Conservation (phyloP, 2,888 invertebrate genomes). For the Aphidius colemani region DNA sequence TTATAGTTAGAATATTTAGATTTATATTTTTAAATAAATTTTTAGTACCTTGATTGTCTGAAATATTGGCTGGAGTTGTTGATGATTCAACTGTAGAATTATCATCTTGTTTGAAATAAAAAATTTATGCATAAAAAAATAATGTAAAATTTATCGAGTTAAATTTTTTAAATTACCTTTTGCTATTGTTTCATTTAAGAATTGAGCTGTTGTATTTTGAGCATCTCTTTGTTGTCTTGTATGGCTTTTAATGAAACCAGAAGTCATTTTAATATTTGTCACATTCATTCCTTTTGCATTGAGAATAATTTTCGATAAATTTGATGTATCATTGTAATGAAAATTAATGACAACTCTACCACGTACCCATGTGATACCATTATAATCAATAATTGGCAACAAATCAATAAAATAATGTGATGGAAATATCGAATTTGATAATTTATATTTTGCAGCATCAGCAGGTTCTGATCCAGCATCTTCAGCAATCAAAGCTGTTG, state of each 20-base stretch:
- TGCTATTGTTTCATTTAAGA: too few relatives aligned
- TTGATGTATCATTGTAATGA: conserved; percentile 36
- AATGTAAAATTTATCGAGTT: too few relatives aligned
- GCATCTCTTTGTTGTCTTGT: neutral
- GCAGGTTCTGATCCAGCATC: conserved; percentile 38
- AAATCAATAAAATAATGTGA: conserved; percentile 43
- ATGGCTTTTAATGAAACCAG: conserved; percentile 2
- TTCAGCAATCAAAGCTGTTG: conserved; percentile 38
- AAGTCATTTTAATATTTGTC: conserved; percentile 19
- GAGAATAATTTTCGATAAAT: conserved; percentile 41
- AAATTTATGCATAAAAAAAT: too few relatives aligned
- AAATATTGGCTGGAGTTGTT: too few relatives aligned
- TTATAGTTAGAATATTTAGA: too few relatives aligned
- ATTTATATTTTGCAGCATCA: conserved; percentile 33
- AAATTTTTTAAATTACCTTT: too few relatives aligned
- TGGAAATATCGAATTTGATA: conserved; percentile 44
- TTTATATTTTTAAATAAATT: too few relatives aligned
- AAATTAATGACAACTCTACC: conserved; percentile 47
- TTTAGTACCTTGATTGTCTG: too few relatives aligned
- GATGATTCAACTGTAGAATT: too few relatives aligned
- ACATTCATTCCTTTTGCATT: conserved; percentile 44
- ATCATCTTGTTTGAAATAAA: too few relatives aligned
- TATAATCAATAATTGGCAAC: conserved; percentile 37
- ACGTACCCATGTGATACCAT: conserved; percentile 35
- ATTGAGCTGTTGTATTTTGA: neutral